A percentile compares a stretch with the other conserved stretches of the same genome.
These are phyloP conservation scores for Hycleus cichorii DNA, from an alignment of 1,140 invertebrate genomes.

Conservation along the genomic window DNA sequence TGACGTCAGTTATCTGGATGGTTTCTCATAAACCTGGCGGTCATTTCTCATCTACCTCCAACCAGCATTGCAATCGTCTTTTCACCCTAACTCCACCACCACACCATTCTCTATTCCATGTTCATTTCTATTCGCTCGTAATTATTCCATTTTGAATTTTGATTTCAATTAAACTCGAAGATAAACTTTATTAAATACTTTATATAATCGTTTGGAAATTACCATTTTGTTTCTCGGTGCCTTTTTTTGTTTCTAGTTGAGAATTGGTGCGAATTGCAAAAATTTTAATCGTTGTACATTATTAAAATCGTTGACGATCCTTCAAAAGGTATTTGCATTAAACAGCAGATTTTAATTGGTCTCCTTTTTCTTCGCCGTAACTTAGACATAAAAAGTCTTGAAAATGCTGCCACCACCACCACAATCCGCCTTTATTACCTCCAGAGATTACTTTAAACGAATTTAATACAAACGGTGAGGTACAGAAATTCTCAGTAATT, in stretches of 20 bases:
- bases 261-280: conserved; percentile 13
- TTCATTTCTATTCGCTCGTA: conserved; percentile 17
- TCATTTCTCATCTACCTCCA: conserved; percentile 9
- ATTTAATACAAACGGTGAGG: too few species aligned
- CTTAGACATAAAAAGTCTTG: too few species aligned
- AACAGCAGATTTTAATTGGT: too few species aligned
- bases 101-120: background rate
- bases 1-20: conserved; percentile 16
- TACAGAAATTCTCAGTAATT: background rate
- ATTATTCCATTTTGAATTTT: conserved; percentile 23
- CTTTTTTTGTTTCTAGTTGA: background rate
- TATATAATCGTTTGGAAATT: background rate
- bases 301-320: conserved; percentile 12
- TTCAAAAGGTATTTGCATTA: too few species aligned
- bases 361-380: too few species aligned
- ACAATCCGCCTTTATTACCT: too few species aligned
- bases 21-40: conserved; percentile 17
- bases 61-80: too few species aligned
- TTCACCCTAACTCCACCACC: too few species aligned
- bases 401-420: too few species aligned
- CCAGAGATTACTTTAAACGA: too few species aligned
- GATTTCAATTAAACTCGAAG: conserved; percentile 21
- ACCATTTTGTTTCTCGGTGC: too few species aligned
- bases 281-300: conserved; percentile 10
- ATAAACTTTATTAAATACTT: conserved; percentile 20